These are phyloP conservation scores for Drosophila paranaensis DNA, from an alignment of 2,888 invertebrate genomes.

Conservation along the genomic window DNA sequence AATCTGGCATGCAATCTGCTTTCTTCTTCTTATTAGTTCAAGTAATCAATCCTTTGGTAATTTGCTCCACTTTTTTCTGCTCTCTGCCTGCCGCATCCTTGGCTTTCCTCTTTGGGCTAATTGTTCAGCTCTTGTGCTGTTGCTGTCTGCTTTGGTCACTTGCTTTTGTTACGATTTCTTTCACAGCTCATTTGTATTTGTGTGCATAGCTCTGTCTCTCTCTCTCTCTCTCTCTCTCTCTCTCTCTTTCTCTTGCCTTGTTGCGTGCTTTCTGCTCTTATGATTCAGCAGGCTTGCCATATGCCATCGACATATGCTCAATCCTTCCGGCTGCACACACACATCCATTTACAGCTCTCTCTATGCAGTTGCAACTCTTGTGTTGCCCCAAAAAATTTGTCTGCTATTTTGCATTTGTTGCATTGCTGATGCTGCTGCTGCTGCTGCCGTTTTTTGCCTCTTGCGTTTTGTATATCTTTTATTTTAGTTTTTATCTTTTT, in stretches of 20 bases:
- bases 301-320: conserved; percentile 45
- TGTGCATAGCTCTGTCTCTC: not conserved
- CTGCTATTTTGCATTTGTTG: conserved; percentile 72
- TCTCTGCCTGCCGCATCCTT: not conserved
- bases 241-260: not conserved
- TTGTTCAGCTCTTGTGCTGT: not conserved
- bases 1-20: not conserved
- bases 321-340: conserved; percentile 42
- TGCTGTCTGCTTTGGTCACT: not conserved
- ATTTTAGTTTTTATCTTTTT: conserved; percentile 11
- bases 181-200: conserved; percentile 40
- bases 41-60: conserved; percentile 8
- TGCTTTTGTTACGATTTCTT: conserved; percentile 6
- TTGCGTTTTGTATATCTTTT: conserved; percentile 11
- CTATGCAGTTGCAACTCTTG: conserved; percentile 43
- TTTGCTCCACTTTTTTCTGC: not conserved
- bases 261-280: conserved; percentile 6
- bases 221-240: not conserved
- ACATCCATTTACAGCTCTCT: conserved; percentile 26
- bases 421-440: conserved; percentile 22
- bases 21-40: conserved; percentile 4
- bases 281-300: conserved; percentile 28
- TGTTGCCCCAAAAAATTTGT: conserved; percentile 39
- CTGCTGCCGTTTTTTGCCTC: conserved; percentile 12
- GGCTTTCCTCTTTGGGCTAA: conserved; percentile 1